These are phyloP conservation scores for Dilophus febrilis DNA, from an alignment of 2,888 invertebrate species.

Conservation along the genomic window DNA sequence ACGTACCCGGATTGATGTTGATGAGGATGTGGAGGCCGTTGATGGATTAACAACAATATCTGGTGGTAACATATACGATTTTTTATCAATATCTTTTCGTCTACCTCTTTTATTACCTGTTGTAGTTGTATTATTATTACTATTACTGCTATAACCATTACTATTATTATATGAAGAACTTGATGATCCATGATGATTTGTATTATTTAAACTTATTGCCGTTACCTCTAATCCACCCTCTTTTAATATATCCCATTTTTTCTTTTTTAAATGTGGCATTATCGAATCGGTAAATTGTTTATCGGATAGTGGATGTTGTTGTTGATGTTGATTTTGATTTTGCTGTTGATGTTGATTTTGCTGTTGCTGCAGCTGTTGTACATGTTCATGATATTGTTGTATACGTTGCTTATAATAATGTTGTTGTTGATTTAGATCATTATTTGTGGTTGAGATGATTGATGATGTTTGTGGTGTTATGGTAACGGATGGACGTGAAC, in stretches of 20 bases:
- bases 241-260: slow-evolving; percentile 56
- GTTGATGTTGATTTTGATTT: neutral
- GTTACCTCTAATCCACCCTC: slow-evolving; percentile 62
- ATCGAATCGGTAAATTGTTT: neutral
- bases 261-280: slow-evolving; percentile 37
- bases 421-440: too few species aligned
- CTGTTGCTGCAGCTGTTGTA: neutral
- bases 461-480: neutral
- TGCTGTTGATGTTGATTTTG: neutral
- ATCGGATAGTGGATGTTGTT: neutral
- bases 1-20: neutral
- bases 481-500: neutral
- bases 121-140: neutral
- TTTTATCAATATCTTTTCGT: neutral
- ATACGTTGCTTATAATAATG: too few species aligned
- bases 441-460: neutral
- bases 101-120: neutral
- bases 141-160: neutral
- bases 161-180: neutral
- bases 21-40: neutral
- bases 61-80: neutral
- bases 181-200: too few species aligned
- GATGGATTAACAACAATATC: neutral
- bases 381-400: neutral
- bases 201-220: slow-evolving; percentile 33